phyloP scores from a whole-genome alignment of 2,888 invertebrate genomes.

The Heliconius hortense region DNA sequence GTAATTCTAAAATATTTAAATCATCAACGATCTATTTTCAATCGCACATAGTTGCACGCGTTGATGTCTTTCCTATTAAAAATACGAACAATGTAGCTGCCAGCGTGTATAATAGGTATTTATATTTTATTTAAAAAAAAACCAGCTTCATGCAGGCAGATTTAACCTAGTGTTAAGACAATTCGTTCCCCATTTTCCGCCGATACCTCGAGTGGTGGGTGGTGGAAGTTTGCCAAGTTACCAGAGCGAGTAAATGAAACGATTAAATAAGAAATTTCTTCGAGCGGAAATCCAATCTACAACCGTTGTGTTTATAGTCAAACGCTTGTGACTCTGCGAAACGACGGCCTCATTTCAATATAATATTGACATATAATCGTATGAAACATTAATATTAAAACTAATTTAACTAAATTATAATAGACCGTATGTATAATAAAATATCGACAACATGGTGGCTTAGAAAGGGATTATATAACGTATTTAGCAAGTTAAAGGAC shows the following conservation, averaged over 20 bases:
- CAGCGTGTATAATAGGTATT: too few species aligned
- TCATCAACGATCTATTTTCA: too few species aligned
- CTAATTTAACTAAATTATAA: neutral
- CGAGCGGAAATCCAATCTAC: neutral
- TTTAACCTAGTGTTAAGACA: too few species aligned
- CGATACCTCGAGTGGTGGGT: neutral
- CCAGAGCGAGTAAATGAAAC: neutral
- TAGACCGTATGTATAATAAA: neutral
- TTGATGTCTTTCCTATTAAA: constrained; percentile 51
- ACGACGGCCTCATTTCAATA: too few species aligned
- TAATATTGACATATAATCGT: neutral
- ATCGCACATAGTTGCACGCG: constrained; percentile 41
- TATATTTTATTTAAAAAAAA: neutral
- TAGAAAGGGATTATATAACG: constrained; percentile 20
- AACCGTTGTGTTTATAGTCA: neutral
- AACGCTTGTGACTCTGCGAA: neutral
- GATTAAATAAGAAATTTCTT: neutral
- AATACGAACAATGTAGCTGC: neutral
- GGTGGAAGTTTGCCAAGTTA: neutral
- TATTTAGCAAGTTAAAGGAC: constrained; percentile 5
- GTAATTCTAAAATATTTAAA: too few species aligned
- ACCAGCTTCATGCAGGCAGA: neutral
- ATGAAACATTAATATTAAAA: neutral
- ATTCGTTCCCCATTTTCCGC: neutral
- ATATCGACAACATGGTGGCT: neutral